Conservation (phyloP, 1,140 invertebrate genomes). For the Dendroctonus ponderosae region DNA sequence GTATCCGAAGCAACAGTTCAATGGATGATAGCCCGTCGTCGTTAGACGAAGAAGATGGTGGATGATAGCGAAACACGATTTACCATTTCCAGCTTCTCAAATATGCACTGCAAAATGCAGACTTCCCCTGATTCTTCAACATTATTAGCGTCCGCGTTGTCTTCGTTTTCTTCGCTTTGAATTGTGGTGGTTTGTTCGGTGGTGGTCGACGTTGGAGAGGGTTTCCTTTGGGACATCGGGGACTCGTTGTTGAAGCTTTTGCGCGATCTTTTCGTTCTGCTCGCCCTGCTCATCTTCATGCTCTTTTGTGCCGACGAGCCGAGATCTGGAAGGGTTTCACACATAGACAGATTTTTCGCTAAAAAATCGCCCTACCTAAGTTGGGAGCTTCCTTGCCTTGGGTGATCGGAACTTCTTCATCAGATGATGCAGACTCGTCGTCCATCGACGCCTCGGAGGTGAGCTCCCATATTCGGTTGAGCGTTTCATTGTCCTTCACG, state of each 20-base stretch:
- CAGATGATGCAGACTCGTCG: constrained; percentile 29
- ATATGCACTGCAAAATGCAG: constrained; percentile 35
- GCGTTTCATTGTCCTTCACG: constrained; percentile 36
- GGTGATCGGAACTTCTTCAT: constrained; percentile 26
- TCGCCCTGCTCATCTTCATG: not conserved
- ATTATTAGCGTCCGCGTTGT: constrained; percentile 5
- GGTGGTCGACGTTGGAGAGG: not conserved
- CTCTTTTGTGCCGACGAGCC: too few species aligned
- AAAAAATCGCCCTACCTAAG: too few species aligned
- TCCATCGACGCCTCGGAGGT: constrained; percentile 2
- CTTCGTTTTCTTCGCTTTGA: constrained; percentile 16
- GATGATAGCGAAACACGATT: too few species aligned
- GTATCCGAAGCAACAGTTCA: too few species aligned
- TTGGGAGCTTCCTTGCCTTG: not conserved
- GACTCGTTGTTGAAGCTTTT: constrained; percentile 11
- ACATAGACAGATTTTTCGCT: too few species aligned
- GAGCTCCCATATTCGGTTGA: constrained; percentile 35
- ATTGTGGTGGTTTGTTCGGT: constrained; percentile 19
- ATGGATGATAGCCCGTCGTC: too few species aligned
- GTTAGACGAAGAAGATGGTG: too few species aligned
- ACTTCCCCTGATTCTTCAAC: constrained; percentile 15
- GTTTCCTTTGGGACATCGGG: not conserved
- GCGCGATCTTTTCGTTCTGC: constrained; percentile 9
- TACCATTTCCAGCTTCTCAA: constrained; percentile 36
- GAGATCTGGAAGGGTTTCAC: too few species aligned